Base-by-base conservation (phyloP, 2,797 vertebrate genomes). In the Semotilus atromaculatus region DNA sequence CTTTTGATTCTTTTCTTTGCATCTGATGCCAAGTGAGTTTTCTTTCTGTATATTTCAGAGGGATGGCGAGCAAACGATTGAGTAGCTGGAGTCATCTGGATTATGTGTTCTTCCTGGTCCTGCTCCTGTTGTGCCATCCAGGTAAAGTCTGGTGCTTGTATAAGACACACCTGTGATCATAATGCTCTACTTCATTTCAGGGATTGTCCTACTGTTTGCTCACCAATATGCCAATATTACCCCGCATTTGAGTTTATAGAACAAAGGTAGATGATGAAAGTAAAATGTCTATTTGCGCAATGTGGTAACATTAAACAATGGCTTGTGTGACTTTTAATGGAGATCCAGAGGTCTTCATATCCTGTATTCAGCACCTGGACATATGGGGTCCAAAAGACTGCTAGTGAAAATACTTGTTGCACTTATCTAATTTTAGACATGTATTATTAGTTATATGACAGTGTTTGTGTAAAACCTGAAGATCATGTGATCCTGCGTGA, bases 121-220 rank as follows among this genome's bases (percentile, higher is more conserved):
- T 94, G 19, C 9, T 94, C 7, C 1, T 91, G 53, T 34, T 93
- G 0, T 60, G 89, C 62, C 19, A 45, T 34, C 55, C 79, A 86
- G 88, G 94, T 95, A 90, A 87, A 62, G 0, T 81, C 53, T 86
- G 66, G 82, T 38, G 38, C 18, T 78, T 76, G 19, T 45, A 3
- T 40, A 31, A 34, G 26, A 77, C 62, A 83, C 82, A 68, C 73
- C 62, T 76, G 34, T 26, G 19, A n/a, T 34, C 36, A n/a, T 55
- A 68, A 31, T 70, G 72, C n/a, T 51, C 31, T 40, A 14, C 48
- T 55, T 76, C 7, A 36, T 71, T 29, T 71, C 21, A 48, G 53
- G n/a, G n/a, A 82, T 73, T 82, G 38, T 14, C 34, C 10, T 67
- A 53, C 31, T 80, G 55, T 80, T 85, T 85, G 67, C 67, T 62